phyloP scores from a whole-genome alignment of 2,797 vertebrate genomes.

The Gymnopithys bicolor region DNA sequence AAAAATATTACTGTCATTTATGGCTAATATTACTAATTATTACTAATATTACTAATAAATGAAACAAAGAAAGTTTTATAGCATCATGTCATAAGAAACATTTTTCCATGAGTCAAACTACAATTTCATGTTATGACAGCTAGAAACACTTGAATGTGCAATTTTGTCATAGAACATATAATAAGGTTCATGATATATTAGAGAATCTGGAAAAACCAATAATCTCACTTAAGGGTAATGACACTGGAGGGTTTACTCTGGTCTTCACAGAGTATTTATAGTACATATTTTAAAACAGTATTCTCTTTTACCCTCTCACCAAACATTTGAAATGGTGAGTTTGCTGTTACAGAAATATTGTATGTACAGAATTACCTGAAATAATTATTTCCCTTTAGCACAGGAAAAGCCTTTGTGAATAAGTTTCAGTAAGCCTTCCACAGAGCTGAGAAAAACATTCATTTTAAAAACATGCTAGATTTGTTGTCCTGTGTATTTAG shows the following conservation, averaged over 20 bases:
- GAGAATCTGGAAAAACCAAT: not conserved
- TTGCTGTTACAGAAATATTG: not conserved
- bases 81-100: not conserved
- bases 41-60: not conserved
- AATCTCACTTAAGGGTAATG: not conserved
- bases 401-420: not conserved
- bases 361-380: not conserved
- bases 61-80: conserved; percentile 34
- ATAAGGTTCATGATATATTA: not conserved
- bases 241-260: not conserved
- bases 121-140: conserved; percentile 31
- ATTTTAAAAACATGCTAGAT: not conserved
- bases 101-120: conserved; percentile 36
- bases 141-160: conserved; percentile 10
- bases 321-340: not conserved
- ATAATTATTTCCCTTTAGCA: not conserved
- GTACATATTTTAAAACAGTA: not conserved
- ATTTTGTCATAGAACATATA: conserved; percentile 32
- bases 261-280: not conserved
- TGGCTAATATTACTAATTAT: not conserved
- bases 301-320: not conserved
- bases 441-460: not conserved
- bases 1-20: not conserved
- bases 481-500: not conserved
- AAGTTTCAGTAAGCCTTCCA: not conserved